Conservation (phyloP, 2,888 invertebrate species). For the Dryocosmus kuriphilus region DNA sequence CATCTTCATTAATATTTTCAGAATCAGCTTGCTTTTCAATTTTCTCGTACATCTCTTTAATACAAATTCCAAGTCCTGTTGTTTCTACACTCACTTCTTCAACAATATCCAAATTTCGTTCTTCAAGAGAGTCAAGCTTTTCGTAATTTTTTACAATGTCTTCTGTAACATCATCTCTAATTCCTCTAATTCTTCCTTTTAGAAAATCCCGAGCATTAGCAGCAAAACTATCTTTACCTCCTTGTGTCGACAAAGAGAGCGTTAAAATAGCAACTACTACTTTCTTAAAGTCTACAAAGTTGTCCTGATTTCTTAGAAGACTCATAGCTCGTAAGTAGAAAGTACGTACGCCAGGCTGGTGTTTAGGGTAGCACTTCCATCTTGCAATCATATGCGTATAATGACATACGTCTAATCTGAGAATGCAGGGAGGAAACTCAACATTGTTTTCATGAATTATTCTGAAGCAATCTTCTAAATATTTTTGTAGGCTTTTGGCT, state of each 20-base stretch:
- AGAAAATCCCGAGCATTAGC: not conserved
- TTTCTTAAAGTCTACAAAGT: not conserved
- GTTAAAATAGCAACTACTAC: not conserved
- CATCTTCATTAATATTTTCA: not conserved
- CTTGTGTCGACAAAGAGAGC: not conserved
- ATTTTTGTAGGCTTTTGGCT: conserved; percentile 44
- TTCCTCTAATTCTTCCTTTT: not conserved
- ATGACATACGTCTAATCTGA: conserved; percentile 50
- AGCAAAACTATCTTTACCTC: not conserved
- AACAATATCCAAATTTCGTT: not conserved
- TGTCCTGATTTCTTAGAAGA: not conserved
- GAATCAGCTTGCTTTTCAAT: not conserved
- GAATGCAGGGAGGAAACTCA: conserved; percentile 47
- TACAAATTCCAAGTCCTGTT: not conserved
- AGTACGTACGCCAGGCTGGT: no score
- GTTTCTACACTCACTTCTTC: not conserved
- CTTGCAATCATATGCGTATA: conserved; percentile 41
- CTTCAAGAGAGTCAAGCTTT: not conserved
- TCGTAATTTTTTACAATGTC: conserved; percentile 4
- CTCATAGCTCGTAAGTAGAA: no score
- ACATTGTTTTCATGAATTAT: not conserved
- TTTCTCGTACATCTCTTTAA: not conserved
- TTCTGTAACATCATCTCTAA: not conserved
- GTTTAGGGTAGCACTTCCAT: conserved; percentile 42
- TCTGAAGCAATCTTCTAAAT: conserved; percentile 2